Conservation (phyloP, 64 coral and sea anemone species). For the Montipora foliosa region DNA sequence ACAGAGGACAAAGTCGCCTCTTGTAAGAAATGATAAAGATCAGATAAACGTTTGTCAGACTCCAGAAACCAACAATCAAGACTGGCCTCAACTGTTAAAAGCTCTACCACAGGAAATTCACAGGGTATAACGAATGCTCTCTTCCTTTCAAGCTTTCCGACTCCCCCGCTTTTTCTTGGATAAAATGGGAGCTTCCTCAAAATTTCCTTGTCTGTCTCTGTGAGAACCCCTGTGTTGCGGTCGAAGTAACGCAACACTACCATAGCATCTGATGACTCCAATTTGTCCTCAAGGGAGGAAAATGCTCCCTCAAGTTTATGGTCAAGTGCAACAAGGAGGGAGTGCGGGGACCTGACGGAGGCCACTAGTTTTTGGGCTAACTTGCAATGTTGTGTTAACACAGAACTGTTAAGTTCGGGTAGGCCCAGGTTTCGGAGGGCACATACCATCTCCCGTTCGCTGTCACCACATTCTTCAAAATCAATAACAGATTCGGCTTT, state of each 20-base stretch:
- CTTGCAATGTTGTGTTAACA: not conserved
- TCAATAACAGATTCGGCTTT: slow-evolving; percentile 33
- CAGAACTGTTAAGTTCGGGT: not conserved
- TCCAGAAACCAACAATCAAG: slow-evolving; percentile 20
- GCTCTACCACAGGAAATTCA: slow-evolving; percentile 14
- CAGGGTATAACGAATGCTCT: slow-evolving; percentile 7
- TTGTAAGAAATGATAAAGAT: slow-evolving; percentile 9
- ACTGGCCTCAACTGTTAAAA: slow-evolving; percentile 16
- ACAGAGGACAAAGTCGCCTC: not conserved
- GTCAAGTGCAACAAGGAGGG: not conserved
- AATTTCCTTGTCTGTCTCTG: not conserved
- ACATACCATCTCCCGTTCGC: not conserved
- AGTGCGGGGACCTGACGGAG: not conserved
- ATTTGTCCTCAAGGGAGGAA: not conserved
- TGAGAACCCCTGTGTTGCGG: not conserved
- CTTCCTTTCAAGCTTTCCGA: not conserved
- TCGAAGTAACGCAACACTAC: slow-evolving; percentile 20
- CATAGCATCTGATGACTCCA: not conserved
- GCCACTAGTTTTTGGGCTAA: slow-evolving; percentile 18
- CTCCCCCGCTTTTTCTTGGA: not conserved
- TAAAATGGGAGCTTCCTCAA: slow-evolving; percentile 43
- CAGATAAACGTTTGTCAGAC: not conserved
- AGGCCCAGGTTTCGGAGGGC: not conserved
- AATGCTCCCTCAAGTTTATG: slow-evolving; percentile 14
- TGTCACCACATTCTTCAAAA: not conserved